Evolutionary conservation across 2,113 vertebrate species (phyloP), one percentile per base, ranked within the genome.

Genomic region (Ptychochromis oligacanthus): DNA sequence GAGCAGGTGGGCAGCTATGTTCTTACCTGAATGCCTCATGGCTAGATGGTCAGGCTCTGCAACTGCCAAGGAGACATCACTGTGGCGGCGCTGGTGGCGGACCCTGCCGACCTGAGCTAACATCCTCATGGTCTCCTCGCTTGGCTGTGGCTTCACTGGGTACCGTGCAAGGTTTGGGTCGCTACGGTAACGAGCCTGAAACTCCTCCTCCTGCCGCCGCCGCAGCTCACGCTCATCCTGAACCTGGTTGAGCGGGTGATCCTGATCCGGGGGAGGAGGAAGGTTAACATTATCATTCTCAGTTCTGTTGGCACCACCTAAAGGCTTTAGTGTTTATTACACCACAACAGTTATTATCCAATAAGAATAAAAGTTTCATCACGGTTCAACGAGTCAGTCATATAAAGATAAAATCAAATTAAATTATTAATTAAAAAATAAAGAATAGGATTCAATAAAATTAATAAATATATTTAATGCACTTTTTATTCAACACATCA

Each of bases 71-170:
- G 89, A 92, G 31, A 86, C 89, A 85, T 98, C 97, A 28, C 98
- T 98, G 94, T 99, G 98, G 79, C 97, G 97, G 59, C 97, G 96
- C 84, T 99, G 97, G 14, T 98, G 98, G 36, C 97, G 95, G 8
- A 96, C 97, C 91, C 97, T 96, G 80, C 97, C 97, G 65, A 98
- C 97, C 64, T 97, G 97, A 0, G 97, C 98, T 64, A 98, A 95
- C 95, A 99, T 98, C 76, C 97, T 97, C 97, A 99, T 99, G 95
- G 98, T 95, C 93, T 99, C 97, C 81, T 99, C 97, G 61, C 98
- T 97, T 0, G 96, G 97, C 77, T 97, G 98, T 0, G 97, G 96
- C 81, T 98, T 97, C 79, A 98, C 97, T 1, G 98, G 98, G 40
- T 98, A 98, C 64, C 98, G 96, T 14, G 98, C 98, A 89, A 99